phyloP scores from a whole-genome alignment of 1,140 invertebrate genomes.

The Cherax quadricarinatus region DNA sequence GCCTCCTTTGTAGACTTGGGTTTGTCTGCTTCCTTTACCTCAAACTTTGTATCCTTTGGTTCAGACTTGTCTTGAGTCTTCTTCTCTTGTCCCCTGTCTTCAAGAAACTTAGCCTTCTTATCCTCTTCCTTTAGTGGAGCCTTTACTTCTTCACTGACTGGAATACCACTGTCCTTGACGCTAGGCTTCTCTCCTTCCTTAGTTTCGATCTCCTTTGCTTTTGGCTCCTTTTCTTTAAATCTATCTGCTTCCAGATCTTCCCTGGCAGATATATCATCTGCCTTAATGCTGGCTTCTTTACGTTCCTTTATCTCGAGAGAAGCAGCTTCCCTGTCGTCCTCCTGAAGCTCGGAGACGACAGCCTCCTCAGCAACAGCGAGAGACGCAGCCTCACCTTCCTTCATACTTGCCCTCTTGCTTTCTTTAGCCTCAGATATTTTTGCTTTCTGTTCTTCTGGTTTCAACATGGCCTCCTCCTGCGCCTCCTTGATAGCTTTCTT shows the following conservation, averaged over 20 bases:
- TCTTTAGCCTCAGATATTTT: background rate
- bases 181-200: background rate
- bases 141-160: background rate
- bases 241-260: background rate
- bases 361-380: background rate
- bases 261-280: background rate
- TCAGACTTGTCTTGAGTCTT: background rate
- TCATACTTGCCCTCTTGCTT: background rate
- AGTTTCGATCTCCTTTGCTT: background rate
- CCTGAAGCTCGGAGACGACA: background rate
- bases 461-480: background rate
- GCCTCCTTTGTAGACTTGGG: background rate
- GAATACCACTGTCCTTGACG: too few species aligned
- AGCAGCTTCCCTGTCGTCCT: background rate
- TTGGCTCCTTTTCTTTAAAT: background rate
- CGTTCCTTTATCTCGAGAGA: background rate
- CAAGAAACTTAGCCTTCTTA: background rate
- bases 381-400: background rate
- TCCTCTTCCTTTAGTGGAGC: background rate
- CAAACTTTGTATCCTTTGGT: background rate
- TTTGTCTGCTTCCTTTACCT: background rate
- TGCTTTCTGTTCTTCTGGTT: background rate
- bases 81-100: background rate
- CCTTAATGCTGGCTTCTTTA: background rate
- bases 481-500: background rate